Conservation (phyloP, 2,113 vertebrate genomes). For the Catharus bicknelli region DNA sequence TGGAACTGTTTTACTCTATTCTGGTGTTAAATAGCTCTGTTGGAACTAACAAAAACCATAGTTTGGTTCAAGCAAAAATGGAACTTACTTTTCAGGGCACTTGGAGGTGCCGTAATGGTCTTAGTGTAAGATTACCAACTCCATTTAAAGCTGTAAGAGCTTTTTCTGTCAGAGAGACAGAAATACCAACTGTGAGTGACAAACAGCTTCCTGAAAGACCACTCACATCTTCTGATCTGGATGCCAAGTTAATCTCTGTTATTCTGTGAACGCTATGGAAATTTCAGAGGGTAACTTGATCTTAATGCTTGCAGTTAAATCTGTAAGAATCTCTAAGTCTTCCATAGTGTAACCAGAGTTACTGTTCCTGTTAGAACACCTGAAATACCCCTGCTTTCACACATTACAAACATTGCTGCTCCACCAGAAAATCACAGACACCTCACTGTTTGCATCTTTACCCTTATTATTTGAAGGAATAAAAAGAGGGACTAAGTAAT, state of each 20-base stretch:
- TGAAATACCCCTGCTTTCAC: not conserved
- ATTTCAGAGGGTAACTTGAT: not conserved
- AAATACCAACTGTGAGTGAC: not conserved
- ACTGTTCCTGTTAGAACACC: not conserved
- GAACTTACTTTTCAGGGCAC: not conserved
- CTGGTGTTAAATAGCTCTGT: not conserved
- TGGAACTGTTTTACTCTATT: not conserved
- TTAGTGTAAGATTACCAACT: not conserved
- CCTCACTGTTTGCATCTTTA: rapidly evolving
- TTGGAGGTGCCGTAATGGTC: not conserved
- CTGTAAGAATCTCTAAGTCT: not conserved
- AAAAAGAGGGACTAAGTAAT: not conserved
- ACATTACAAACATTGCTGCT: not conserved
- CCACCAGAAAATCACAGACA: not conserved
- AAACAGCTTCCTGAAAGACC: not conserved
- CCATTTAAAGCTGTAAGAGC: not conserved
- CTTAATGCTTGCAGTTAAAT: not conserved
- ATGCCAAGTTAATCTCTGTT: not conserved
- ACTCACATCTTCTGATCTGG: not conserved
- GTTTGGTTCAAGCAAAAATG: not conserved
- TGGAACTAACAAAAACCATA: not conserved
- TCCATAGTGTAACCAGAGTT: not conserved
- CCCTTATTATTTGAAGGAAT: not conserved
- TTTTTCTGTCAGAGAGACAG: not conserved
- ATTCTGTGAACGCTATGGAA: not conserved